Evolutionary conservation across 2,888 invertebrate species (phyloP), one percentile per base, ranked within the genome.

Genomic region (Lycophotia porphyrea): DNA sequence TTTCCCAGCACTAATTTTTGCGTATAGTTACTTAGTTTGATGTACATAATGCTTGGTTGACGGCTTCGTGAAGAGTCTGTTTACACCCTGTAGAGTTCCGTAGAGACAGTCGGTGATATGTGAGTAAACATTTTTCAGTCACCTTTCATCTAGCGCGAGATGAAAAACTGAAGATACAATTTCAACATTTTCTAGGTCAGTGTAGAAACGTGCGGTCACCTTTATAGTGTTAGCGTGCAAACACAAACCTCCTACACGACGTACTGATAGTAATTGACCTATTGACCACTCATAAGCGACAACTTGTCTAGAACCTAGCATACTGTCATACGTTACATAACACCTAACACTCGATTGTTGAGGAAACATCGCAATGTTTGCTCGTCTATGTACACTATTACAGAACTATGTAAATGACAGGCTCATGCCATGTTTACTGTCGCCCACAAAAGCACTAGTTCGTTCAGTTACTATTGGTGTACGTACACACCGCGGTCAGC

Each of bases 331-430:
- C 15, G n/a, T 82, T 70, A 82, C 72, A 47, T 72, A 82, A 85
- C 58, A 31, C 58, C 18, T 31, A 31, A 21, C 64, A 49, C 49
- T 42, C 64, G 36, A 5, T 2, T 21, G 71, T 63, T 42, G 83
- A 70, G 71, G 47, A 52, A 66, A 71, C 64, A 24, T 61, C 47
- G 31, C 27, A 65, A 49, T 77, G 70, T 85, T 77, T 72, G 47
- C 83, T 64, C 39, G 34, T 34, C 34, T 72, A 42, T 61, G 78
- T 69, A 77, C 86, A 77, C 71, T 72, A 61, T 81, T 71, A 60
- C 82, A 63, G 63, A 82, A 77, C 78, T 72, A 58, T 70, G 71
- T 63, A 82, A 81, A 82, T 70, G 69, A 67, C 68, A 42, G 42
- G 63, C 66, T 42, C 47, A 15, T 24, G 52, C 21, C 63, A 60